Evolutionary conservation across 2,888 invertebrate genomes (phyloP).

Genomic region (Melipona beecheii): DNA sequence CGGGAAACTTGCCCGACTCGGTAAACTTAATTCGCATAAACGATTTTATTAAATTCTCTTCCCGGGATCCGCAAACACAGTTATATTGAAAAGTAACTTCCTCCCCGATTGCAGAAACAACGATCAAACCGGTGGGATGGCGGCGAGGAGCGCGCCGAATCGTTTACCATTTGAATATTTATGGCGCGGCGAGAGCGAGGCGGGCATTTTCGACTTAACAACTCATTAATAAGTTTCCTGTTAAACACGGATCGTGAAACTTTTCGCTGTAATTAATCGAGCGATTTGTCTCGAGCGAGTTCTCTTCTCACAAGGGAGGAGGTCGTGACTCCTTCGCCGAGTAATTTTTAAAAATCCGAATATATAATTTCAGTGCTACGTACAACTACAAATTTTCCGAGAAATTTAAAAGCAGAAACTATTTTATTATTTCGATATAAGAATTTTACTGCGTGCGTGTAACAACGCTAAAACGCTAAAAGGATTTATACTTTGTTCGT

Average conservation of each 20-base stretch:
- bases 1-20: constrained; percentile 45
- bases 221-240: constrained; percentile 54
- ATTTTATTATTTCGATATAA: no score
- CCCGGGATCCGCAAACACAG: constrained; percentile 65
- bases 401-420: no score
- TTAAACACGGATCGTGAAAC: constrained; percentile 49
- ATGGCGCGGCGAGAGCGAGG: constrained; percentile 56
- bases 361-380: neutral
- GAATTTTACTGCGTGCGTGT: no score
- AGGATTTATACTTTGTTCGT: no score
- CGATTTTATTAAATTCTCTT: constrained; percentile 70
- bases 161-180: constrained; percentile 66
- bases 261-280: constrained; percentile 47
- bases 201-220: constrained; percentile 62
- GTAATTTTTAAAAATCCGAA: neutral
- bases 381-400: no score
- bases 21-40: constrained; percentile 66
- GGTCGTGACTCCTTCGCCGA: neutral
- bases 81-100: constrained; percentile 64
- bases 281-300: constrained; percentile 23
- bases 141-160: constrained; percentile 22
- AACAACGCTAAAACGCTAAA: no score
- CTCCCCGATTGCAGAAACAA: constrained; percentile 51
- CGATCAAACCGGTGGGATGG: constrained; percentile 26
- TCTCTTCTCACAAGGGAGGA: neutral